Evolutionary conservation across 53 echinoderm and acorn worm species (phyloP).

Genomic region (Echinarachnius parma): DNA sequence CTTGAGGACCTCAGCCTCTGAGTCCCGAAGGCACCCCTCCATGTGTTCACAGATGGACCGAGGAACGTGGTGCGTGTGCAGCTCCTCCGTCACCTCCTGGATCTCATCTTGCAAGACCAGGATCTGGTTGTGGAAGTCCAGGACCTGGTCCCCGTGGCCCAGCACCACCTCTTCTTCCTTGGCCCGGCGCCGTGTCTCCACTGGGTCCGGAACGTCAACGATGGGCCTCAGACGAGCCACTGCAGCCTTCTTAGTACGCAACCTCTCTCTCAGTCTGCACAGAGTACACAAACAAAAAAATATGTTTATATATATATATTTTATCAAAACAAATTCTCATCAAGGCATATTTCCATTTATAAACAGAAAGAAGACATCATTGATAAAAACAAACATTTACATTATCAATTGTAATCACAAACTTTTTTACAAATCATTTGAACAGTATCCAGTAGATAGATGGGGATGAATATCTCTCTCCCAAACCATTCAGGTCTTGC

Average conservation of each 20-base stretch:
- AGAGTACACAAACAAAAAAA: no score
- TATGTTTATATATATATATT: no score
- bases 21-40: slow-evolving; percentile 83
- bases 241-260: slow-evolving; percentile 39
- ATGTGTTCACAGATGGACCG: slow-evolving; percentile 85
- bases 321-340: no score
- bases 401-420: no score
- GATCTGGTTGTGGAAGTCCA: slow-evolving; percentile 72
- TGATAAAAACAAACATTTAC: no score
- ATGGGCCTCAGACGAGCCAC: slow-evolving; percentile 42
- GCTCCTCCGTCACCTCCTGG: slow-evolving; percentile 51
- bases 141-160: slow-evolving; percentile 72
- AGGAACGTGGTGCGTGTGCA: slow-evolving; percentile 75
- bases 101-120: slow-evolving; percentile 48
- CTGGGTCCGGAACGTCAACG: slow-evolving; percentile 38
- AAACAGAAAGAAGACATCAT: no score
- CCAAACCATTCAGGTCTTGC: no score
- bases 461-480: no score
- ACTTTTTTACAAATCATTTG: no score
- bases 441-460: no score
- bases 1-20: slow-evolving; percentile 92
- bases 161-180: slow-evolving; percentile 40
- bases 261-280: slow-evolving; percentile 54
- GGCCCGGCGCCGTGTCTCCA: slow-evolving; percentile 9
- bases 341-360: no score